Base-by-base conservation (phyloP, 2,797 vertebrate species). In the Sebastolobus alascanus region DNA sequence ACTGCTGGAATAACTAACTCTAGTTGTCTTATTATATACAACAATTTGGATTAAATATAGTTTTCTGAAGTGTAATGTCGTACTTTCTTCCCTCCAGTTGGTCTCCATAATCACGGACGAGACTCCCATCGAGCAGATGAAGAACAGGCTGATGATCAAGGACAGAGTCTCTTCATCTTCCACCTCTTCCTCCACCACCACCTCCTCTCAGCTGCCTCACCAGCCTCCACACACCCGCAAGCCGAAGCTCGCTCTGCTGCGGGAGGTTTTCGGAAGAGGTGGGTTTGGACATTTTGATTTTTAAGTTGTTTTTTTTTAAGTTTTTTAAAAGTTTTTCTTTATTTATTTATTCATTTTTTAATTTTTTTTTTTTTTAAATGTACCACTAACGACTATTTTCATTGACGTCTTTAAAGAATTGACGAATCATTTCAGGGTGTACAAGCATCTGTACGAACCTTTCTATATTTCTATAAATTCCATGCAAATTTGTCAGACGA, bases 61-160 rank as follows among this genome's bases (percentile, higher is more conserved):
- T 33, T 61, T 61, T 65, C 46, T 25, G 54, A 29, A 14, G 2
- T 1, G 8, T 12, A 20, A 16, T 10, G 3, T 2, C 16, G 6
- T 68, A 10, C 20, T 52, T 22, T 6, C 25, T 14, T 20, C 25
- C 73, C 46, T 71, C 12, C 89, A 97, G 97, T 59, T 97, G 58
- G 80, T 96, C 60, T 96, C 94, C n/a, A 95, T 97, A 18, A 94
- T 96, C 89, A 96, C 94, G 0, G 97, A 97, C 0, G 95, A 97
- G 91, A 96, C 93, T 0, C 96, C 96, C n/a, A 95, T 96, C 0
- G 96, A 97, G 78, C 97, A 97, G 90, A 95, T 97, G 92, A 95
- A 85, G 77, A 96, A 95, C 85, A 88, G 93, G 65, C 92, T 97
- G 60, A 93, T 96, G 94, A 95, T 95, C 84, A 97, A 95, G 77